phyloP scores from a whole-genome alignment of 2,888 invertebrate species.

The Drosophila meridiana region DNA sequence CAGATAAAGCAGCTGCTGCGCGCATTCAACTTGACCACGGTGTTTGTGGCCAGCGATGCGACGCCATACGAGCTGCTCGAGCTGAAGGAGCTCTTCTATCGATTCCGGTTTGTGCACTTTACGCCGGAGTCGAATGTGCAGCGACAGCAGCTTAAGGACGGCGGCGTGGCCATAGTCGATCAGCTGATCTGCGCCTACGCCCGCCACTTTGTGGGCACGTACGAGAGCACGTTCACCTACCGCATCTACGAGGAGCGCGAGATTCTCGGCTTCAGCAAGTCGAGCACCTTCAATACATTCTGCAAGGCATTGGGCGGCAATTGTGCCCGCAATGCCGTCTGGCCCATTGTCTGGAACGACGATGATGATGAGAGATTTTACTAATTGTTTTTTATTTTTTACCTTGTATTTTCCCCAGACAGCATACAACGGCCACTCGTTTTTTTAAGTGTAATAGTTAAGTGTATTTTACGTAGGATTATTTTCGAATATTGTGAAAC shows the following conservation, averaged over 20 bases:
- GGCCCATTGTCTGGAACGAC: slow-evolving; percentile 88
- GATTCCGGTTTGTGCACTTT: slow-evolving; percentile 77
- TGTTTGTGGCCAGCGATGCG: slow-evolving; percentile 96
- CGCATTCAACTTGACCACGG: slow-evolving; percentile 86
- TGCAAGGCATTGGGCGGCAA: slow-evolving; percentile 86
- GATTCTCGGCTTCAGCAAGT: slow-evolving; percentile 93
- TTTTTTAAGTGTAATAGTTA: slow-evolving; percentile 15
- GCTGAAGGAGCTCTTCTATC: slow-evolving; percentile 79
- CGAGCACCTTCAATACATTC: slow-evolving; percentile 93
- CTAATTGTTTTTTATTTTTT: slow-evolving; percentile 17
- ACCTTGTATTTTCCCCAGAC: not conserved
- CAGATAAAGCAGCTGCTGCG: slow-evolving; percentile 89
- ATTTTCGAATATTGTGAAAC: slow-evolving; percentile 41
- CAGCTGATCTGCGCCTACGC: slow-evolving; percentile 97
- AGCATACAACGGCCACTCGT: not conserved
- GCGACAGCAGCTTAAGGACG: slow-evolving; percentile 87
- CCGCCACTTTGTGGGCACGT: slow-evolving; percentile 94
- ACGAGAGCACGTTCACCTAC: slow-evolving; percentile 98
- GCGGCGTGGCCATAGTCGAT: slow-evolving; percentile 96
- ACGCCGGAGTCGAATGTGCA: slow-evolving; percentile 78
- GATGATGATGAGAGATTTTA: slow-evolving; percentile 46
- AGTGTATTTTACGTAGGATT: slow-evolving; percentile 26
- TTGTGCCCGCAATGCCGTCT: slow-evolving; percentile 91
- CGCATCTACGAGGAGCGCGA: slow-evolving; percentile 99
- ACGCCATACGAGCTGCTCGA: slow-evolving; percentile 85